Evolutionary conservation across 2,888 invertebrate species (phyloP), one percentile per base, ranked within the genome.

Genomic region (Cenopis cana): DNA sequence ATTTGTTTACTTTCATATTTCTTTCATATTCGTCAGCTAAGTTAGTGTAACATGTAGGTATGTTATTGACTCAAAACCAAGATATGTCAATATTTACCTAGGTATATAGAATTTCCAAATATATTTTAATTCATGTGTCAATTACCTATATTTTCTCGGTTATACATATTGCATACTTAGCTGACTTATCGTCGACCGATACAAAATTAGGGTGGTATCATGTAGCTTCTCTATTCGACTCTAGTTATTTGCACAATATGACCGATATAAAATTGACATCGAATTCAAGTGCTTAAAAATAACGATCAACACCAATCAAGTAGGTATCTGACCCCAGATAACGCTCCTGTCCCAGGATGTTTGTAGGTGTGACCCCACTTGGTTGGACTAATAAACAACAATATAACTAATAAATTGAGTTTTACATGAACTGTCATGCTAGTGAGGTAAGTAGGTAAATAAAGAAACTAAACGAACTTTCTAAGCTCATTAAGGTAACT

Each of bases 401-500:
- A 69, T 69, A 73, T 38, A 74, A 72, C 74, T 61, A 74, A 75
- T 74, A 72, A 72, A 55, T 54, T 69, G 74, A 82, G 85, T 87
- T 74, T 87, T 87, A 88, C 89, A 90, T 86, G 87, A 87, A 82
- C 82, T 79, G 77, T 82, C 88, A 88, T 88, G 89, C 87, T 91
- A 90, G 88, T 91, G 92, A 92, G 92, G 92, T 91, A 91, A 84
- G 84, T 84, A 84, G 76, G 74, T 76, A 78, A 78, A 83, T 79
- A 80, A 81, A 79, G 76, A 76, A 81, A 78, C 83, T 84, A 85
- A 82, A 88, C 77, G 93, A 93, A 93, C 93, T 93, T 93, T 89
- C 87, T 82, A 90, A 90, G 93, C 90, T 91, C 93, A 83, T 66
- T 80, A 84, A 90, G 93, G 93, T 93, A 93, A 93, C 92, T 93